Base-by-base conservation (phyloP, 2,888 invertebrate species). In the Rhamphomyia laevipes region DNA sequence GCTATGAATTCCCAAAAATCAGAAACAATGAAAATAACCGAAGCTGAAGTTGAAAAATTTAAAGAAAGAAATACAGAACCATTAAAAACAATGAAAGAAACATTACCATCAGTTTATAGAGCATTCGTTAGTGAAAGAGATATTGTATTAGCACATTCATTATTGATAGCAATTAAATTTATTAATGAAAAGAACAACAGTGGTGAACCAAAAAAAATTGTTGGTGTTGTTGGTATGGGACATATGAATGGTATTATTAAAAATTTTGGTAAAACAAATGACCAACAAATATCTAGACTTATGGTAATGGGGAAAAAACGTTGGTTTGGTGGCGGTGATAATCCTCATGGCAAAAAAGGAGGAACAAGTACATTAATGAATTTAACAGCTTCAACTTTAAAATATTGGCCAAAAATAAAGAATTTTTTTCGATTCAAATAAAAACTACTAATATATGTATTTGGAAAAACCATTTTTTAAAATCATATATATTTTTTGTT, bases 181-280 rank as follows among this genome's bases (percentile, higher is more conserved):
- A 11, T 51, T 18, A 55, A 43, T 38, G 16, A 33, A 15, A 53
- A 51, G 42, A 35, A 51, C 15, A 40, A 47, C 16, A 48, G 46
- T 15, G 53, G 48, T 10, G 45, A 51, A 18, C 77, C 80, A 23
- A 71, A 77, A 30, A 76, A 82, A 57, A 81, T 93, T 31, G 95
- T 96, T 9, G 94, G 90, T 18, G 86, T 96, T 12, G 94, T 96
- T 12, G 95, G 95, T 5, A 88, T 95, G 50, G 95, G 95, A 0
- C 96, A 96, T 67, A 81, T 86, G 30, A 77, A 84, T 18, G 95
- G 95, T 9, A 56, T 58, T 44, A 38, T 35, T 15, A 30, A 47
- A 42, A 51, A 54, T 30, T 58, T 54, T 35, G 55, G 55, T 11
- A 49, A 50, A 18, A 57, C 58, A 3, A 51, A 51, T 1, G 38